phyloP scores from a whole-genome alignment of 2,113 vertebrate species.

The Spermophilus dauricus region DNA sequence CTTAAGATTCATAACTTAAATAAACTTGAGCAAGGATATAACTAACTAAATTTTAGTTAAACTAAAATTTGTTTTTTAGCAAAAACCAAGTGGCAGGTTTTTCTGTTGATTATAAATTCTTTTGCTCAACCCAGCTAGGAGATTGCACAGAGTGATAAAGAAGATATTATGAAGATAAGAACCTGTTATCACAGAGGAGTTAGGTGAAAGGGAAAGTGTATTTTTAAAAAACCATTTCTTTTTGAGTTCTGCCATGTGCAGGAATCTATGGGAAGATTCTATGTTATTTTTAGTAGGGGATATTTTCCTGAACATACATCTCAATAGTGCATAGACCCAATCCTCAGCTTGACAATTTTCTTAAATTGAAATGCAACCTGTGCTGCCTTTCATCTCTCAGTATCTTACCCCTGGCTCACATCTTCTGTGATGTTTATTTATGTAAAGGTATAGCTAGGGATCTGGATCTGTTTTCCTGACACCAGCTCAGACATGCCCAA shows the following conservation, averaged over 20 bases:
- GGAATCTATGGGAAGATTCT: neutral
- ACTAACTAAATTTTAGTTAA: neutral
- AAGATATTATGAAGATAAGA: neutral
- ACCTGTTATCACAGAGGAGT: neutral
- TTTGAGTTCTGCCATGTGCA: neutral
- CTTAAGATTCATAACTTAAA: slow-evolving; percentile 1
- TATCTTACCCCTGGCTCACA: slow-evolving; percentile 35
- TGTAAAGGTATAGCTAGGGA: slow-evolving; percentile 44
- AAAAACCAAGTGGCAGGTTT: neutral
- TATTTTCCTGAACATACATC: neutral
- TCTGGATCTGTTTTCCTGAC: slow-evolving; percentile 35
- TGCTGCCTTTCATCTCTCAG: neutral
- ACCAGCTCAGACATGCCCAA: slow-evolving; percentile 24
- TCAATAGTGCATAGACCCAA: slow-evolving; percentile 44
- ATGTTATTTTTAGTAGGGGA: neutral
- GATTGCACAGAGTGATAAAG: neutral
- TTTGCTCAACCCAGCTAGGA: neutral
- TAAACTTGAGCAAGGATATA: neutral
- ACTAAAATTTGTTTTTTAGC: slow-evolving; percentile 62
- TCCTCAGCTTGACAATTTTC: slow-evolving; percentile 32
- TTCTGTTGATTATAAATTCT: neutral
- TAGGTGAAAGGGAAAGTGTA: neutral
- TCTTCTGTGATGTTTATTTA: slow-evolving; percentile 71
- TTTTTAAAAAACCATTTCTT: neutral
- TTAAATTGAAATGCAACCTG: slow-evolving; percentile 64